These are phyloP conservation scores for Lochmaea crataegi DNA, from an alignment of 2,888 invertebrate genomes.

Conservation along the genomic window DNA sequence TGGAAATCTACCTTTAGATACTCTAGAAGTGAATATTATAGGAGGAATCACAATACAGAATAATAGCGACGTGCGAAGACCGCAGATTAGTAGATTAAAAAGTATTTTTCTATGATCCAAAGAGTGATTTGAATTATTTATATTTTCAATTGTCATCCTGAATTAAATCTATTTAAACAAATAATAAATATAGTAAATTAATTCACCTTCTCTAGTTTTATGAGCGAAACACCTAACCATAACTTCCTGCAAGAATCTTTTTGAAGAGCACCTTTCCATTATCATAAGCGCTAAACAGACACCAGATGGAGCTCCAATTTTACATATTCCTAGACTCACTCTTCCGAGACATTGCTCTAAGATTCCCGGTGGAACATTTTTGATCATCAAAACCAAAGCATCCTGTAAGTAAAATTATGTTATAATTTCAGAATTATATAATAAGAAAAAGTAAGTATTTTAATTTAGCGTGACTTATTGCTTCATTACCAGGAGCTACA, in stretches of 20 bases:
- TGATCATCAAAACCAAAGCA: conserved; percentile 55
- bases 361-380: conserved; percentile 56
- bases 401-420: conserved; percentile 50
- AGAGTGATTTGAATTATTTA: too few relatives aligned
- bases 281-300: conserved; percentile 67
- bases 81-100: too few relatives aligned
- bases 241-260: conserved; percentile 61
- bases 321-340: conserved; percentile 64
- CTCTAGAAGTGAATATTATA: too few relatives aligned
- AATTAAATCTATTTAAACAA: conserved; percentile 1
- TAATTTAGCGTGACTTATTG: too few relatives aligned
- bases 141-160: too few relatives aligned
- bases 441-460: too few relatives aligned
- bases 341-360: conserved; percentile 63
- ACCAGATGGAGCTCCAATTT: conserved; percentile 67
- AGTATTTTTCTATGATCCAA: too few relatives aligned
- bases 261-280: conserved; percentile 67
- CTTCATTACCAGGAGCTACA: too few relatives aligned
- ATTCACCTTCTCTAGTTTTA: conserved; percentile 51
- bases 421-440: background rate
- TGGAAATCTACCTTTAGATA: too few relatives aligned
- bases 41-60: too few relatives aligned
- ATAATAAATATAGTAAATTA: background rate
- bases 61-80: too few relatives aligned
- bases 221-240: conserved; percentile 60